Percentiles rank a stretch among this genome's conserved stretches.
Evolutionary conservation across 92 coral and sea anemone genomes (phyloP).

Genomic region (Heliopora coerulea): DNA sequence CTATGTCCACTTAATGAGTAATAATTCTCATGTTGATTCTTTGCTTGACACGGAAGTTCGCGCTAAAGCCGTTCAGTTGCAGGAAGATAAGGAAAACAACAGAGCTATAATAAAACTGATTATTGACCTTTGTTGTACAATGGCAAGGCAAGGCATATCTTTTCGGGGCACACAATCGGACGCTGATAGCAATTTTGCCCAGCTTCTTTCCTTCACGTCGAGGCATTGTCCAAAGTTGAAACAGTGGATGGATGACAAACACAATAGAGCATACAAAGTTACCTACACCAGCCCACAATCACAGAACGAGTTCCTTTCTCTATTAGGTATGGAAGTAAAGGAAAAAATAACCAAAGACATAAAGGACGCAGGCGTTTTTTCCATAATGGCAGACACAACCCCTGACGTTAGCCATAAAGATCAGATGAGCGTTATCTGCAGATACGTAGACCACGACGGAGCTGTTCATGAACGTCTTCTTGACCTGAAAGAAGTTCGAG

Average conservation of each 20-base stretch:
- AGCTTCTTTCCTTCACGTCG: conserved; percentile 17
- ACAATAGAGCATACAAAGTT: conserved; percentile 22
- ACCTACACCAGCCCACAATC: conserved; percentile 31
- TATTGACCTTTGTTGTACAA: conserved; percentile 12
- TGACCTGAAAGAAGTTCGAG: no score
- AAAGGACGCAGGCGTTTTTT: no score
- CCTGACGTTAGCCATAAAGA: no score
- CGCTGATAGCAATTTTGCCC: conserved; percentile 17
- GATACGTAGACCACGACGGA: no score
- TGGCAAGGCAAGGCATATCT: conserved; percentile 21
- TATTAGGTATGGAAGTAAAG: conserved; percentile 12
- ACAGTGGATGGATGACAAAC: conserved; percentile 21
- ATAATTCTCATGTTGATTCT: conserved; percentile 12
- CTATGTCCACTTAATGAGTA: conserved; percentile 19
- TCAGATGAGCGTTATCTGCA: no score
- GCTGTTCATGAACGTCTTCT: no score
- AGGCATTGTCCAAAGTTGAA: conserved; percentile 31
- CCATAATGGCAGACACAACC: no score
- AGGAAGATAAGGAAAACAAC: conserved; percentile 25
- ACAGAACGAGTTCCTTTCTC: conserved; percentile 25
- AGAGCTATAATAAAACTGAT: conserved; percentile 14
- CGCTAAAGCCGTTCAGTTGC: conserved; percentile 23
- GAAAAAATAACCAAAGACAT: conserved; percentile 1
- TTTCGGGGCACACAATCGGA: conserved; percentile 22
- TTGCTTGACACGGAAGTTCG: conserved; percentile 5